These are phyloP conservation scores for Lutraria rhynchaena DNA, from an alignment of 1,140 invertebrate species.

Conservation along the genomic window DNA sequence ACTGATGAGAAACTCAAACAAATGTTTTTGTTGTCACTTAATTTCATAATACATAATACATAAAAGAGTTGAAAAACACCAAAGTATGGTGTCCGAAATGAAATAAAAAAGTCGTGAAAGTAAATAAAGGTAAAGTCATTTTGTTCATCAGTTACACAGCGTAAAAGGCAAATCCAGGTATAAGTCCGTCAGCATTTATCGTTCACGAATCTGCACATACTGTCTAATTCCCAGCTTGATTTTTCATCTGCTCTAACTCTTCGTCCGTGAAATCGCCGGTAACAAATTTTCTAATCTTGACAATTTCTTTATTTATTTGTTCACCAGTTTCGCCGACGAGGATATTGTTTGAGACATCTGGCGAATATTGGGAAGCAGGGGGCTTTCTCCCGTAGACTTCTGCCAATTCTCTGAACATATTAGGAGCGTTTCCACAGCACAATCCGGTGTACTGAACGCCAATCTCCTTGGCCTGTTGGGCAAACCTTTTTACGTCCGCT, in stretches of 20 bases:
- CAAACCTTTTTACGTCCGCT: slow-evolving; percentile 70
- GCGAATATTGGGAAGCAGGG: slow-evolving; percentile 64
- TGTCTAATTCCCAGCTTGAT: neutral
- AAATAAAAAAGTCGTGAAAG: too few species aligned
- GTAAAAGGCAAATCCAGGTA: too few species aligned
- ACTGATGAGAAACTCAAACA: too few species aligned
- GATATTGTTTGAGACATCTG: slow-evolving; percentile 64
- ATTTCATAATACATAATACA: too few species aligned
- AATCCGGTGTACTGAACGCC: slow-evolving; percentile 79
- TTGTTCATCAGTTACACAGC: too few species aligned
- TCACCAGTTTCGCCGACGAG: slow-evolving; percentile 53
- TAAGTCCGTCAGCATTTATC: too few species aligned
- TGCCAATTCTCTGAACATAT: slow-evolving; percentile 72
- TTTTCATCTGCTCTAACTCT: slow-evolving; percentile 21
- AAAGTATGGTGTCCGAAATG: too few species aligned
- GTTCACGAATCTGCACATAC: too few species aligned
- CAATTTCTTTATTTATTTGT: slow-evolving; percentile 35
- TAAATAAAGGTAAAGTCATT: too few species aligned
- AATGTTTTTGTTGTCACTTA: too few species aligned
- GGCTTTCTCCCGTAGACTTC: slow-evolving; percentile 70
- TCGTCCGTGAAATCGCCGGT: slow-evolving; percentile 17
- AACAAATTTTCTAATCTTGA: slow-evolving; percentile 32
- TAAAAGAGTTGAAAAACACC: too few species aligned
- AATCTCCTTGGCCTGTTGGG: slow-evolving; percentile 69
- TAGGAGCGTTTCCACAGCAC: slow-evolving; percentile 76